These are phyloP conservation scores for Mechanitis mazaeus DNA, from an alignment of 2,888 invertebrate genomes.

Conservation along the genomic window DNA sequence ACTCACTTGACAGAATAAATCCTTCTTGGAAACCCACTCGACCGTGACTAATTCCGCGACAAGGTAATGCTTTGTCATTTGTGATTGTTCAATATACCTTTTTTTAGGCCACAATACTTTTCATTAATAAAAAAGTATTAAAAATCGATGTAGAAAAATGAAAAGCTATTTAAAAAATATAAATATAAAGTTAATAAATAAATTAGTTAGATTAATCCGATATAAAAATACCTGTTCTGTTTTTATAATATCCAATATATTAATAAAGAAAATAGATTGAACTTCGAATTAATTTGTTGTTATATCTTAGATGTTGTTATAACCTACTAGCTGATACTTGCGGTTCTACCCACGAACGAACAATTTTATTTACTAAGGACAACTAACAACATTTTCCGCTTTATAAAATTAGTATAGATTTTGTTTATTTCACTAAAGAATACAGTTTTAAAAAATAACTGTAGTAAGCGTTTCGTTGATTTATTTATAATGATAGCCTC, in stretches of 20 bases:
- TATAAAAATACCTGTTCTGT: too few species aligned
- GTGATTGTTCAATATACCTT: slow-evolving; percentile 16
- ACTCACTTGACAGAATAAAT: slow-evolving; percentile 19
- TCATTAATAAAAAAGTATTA: slow-evolving; percentile 29
- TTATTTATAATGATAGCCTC: neutral
- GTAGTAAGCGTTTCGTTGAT: slow-evolving; percentile 1
- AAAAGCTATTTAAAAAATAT: neutral
- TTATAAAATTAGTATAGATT: too few species aligned
- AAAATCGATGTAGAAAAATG: neutral
- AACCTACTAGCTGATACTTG: too few species aligned
- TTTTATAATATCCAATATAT: too few species aligned
- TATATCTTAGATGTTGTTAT: too few species aligned
- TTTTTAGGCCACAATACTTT: slow-evolving; percentile 15
- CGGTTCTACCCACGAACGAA: too few species aligned
- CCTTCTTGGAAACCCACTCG: slow-evolving; percentile 24
- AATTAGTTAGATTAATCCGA: too few species aligned
- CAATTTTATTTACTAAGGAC: too few species aligned
- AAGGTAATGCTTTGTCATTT: slow-evolving; percentile 23
- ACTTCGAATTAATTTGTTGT: too few species aligned
- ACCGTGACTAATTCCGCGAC: slow-evolving; percentile 26
- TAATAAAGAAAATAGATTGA: too few species aligned
- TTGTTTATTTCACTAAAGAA: too few species aligned
- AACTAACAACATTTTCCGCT: too few species aligned
- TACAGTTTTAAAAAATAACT: slow-evolving; percentile 21
- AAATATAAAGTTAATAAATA: neutral